A percentile compares a stretch with the other conserved stretches of the same genome.
Evolutionary conservation across 2,888 invertebrate species (phyloP).

Genomic region (Aphelenchoides bicaudatus): DNA sequence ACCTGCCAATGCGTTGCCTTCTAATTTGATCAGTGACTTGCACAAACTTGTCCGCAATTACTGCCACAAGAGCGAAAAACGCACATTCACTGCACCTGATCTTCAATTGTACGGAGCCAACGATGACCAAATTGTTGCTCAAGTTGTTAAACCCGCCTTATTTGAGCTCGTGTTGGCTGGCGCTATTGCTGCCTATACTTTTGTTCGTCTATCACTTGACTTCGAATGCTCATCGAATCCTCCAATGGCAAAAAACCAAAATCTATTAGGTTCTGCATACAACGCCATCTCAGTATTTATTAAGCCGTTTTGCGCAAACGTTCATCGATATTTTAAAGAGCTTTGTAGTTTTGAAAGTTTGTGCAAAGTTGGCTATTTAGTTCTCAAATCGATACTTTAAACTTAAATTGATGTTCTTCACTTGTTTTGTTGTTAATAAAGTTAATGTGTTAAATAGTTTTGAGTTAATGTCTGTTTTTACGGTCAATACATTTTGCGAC

Average conservation of each 20-base stretch:
- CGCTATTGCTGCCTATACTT: conserved; percentile 78
- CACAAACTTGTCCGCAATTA: conserved; percentile 23
- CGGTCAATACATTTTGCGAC: background rate
- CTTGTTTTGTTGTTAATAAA: too few species aligned
- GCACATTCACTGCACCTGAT: conserved; percentile 1
- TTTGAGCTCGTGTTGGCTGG: conserved; percentile 90
- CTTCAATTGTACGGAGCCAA: conserved; percentile 19
- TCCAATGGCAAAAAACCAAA: conserved; percentile 21
- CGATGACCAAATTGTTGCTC: conserved; percentile 74
- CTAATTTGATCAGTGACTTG: conserved; percentile 25
- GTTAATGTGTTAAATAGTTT: too few species aligned
- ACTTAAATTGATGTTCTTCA: too few species aligned
- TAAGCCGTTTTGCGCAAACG: too few species aligned
- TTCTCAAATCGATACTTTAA: too few species aligned
- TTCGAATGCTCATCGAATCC: conserved; percentile 23
- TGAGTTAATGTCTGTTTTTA: too few species aligned
- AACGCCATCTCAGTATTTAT: too few species aligned
- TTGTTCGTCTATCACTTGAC: conserved; percentile 66
- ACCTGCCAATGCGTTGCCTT: conserved; percentile 20
- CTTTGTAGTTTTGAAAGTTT: too few species aligned
- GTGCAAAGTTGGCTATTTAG: too few species aligned
- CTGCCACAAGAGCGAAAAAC: conserved; percentile 13
- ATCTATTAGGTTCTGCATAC: too few species aligned
- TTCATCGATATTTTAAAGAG: too few species aligned
- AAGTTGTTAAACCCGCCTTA: conserved; percentile 93